Evolutionary conservation across 2,113 vertebrate genomes (phyloP).

Genomic region (Tautogolabrus adspersus): DNA sequence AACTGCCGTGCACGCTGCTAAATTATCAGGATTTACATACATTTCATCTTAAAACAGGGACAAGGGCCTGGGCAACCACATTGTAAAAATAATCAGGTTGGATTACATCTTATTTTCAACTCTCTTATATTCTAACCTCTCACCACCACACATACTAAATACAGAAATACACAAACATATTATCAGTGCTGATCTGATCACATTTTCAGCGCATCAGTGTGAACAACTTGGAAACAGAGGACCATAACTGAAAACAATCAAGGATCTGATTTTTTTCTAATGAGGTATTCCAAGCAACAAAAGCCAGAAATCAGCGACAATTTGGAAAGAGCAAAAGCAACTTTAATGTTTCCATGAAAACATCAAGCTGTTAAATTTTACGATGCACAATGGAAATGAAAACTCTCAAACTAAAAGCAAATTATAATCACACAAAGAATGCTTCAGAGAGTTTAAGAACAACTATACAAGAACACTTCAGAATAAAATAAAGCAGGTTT

Average conservation of each 20-base stretch:
- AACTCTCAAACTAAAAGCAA: no score
- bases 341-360: not conserved
- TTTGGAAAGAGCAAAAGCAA: not conserved
- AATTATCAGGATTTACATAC: conserved; percentile 69
- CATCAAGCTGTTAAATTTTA: not conserved
- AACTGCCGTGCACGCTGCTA: conserved; percentile 50
- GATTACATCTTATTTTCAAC: conserved; percentile 19
- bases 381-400: not conserved
- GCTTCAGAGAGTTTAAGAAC: not conserved
- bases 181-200: conserved; percentile 48
- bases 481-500: not conserved
- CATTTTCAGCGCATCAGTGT: conserved; percentile 37
- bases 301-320: not conserved
- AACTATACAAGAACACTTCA: not conserved
- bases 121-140: not conserved
- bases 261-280: conserved; percentile 6
- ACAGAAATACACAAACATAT: conserved; percentile 11
- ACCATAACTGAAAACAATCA: not conserved
- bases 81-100: no score
- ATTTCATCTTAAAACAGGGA: conserved; percentile 53
- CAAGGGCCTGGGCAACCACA: not conserved
- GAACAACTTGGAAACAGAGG: not conserved
- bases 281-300: conserved; percentile 23
- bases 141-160: not conserved
- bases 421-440: not conserved